Evolutionary conservation across 2,888 invertebrate species (phyloP), one percentile per base, ranked within the genome.

Genomic region (Pandemis corylana): DNA sequence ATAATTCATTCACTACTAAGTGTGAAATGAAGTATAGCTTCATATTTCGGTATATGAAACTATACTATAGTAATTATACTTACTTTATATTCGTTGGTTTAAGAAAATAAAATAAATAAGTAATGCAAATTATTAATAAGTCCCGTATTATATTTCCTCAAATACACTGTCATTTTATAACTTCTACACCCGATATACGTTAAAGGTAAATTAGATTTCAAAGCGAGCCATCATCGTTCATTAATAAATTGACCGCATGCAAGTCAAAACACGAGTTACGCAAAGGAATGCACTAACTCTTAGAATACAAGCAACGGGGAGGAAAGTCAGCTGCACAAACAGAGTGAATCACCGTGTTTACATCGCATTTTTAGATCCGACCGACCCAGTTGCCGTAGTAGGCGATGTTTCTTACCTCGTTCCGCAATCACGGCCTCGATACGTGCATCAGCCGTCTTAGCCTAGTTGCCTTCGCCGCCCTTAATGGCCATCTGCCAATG

Each of bases 341-440:
- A 80, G 74, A 76, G 77, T 85, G 83, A 87, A 82, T 87, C 85
- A 82, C 67, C 70, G 80, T 86, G 84, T 86, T 85, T 85, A 87
- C 83, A 79, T 81, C 79, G 83, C 82, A 84, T 85, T 86, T 85
- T 86, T 83, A 85, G 80, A 84, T 80, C 59, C 65, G 80, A 79
- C n/a, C 82, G 80, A 79, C 81, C 84, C 81, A 81, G 80, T 83
- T 86, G 82, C 85, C 84, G 79, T 85, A 87, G 81, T 86, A 82
- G 85, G 85, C 77, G 80, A 75, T 80, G 84, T 84, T 84, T 85
- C 87, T 90, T 90, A 92, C 93, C 93, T 93, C 84, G 89, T 89
- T 88, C 87, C 86, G 89, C 84, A 87, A 87, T 87, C 87, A 86
- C 87, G 87, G 85, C 87, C 84, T 84, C 86, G 86, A 88, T 85